phyloP scores from a whole-genome alignment of 2,888 invertebrate genomes.

The Erynnis tages region DNA sequence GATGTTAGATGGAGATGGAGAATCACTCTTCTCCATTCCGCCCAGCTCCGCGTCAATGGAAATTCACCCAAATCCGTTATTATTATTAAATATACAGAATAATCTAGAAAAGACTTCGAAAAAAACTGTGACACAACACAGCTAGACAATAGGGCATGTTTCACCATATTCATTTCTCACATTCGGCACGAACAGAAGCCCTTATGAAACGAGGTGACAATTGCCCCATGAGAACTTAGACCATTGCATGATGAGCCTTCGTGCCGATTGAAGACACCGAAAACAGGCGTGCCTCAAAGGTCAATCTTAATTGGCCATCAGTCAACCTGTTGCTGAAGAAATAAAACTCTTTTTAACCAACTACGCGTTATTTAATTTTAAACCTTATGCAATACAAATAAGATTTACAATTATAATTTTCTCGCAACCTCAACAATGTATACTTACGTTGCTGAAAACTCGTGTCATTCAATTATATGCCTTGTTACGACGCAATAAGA shows the following conservation, averaged over 20 bases:
- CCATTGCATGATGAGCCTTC: slow-evolving; percentile 34
- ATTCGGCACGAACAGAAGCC: slow-evolving; percentile 5
- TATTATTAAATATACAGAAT: not conserved
- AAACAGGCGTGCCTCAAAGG: slow-evolving; percentile 34
- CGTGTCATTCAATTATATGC: slow-evolving; percentile 18
- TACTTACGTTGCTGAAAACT: not conserved
- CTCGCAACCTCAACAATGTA: not conserved
- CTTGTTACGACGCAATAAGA: slow-evolving; percentile 11
- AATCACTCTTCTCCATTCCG: no score
- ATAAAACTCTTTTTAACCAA: not conserved
- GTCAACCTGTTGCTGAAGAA: slow-evolving; percentile 13
- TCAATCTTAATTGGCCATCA: slow-evolving; percentile 35
- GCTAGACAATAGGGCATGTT: not conserved
- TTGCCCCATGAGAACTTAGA: slow-evolving; percentile 11
- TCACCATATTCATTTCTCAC: slow-evolving; percentile 11
- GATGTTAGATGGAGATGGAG: no score
- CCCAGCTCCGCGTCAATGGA: no score
- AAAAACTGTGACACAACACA: not conserved
- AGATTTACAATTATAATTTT: not conserved
- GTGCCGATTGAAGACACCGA: slow-evolving; percentile 33
- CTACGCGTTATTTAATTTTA: not conserved
- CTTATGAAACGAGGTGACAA: slow-evolving; percentile 14
- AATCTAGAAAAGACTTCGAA: not conserved
- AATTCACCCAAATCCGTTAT: no score
- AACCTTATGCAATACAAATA: not conserved